These are phyloP conservation scores for Idaea dimidiata DNA, from an alignment of 2,888 invertebrate genomes.

Conservation along the genomic window DNA sequence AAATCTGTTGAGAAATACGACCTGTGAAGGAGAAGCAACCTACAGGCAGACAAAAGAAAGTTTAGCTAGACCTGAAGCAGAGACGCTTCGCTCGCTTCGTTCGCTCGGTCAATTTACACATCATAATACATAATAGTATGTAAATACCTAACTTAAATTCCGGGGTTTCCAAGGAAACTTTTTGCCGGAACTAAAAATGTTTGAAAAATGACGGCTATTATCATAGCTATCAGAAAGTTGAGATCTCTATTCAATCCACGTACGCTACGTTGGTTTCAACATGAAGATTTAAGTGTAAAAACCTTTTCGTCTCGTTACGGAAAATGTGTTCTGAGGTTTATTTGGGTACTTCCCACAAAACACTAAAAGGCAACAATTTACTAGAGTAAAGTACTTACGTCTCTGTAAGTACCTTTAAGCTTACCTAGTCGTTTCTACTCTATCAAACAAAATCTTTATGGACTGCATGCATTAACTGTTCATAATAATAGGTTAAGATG, in stretches of 20 bases:
- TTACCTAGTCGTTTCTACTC: not conserved
- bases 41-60: no score
- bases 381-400: not conserved
- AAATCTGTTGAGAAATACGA: no score
- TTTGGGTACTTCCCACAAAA: not conserved
- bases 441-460: not conserved
- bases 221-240: slow-evolving; percentile 1
- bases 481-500: no score
- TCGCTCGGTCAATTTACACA: no score
- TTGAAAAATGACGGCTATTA: not conserved
- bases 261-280: not conserved
- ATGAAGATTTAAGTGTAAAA: slow-evolving; percentile 1
- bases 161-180: not conserved
- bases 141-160: no score
- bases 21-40: no score
- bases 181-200: not conserved
- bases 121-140: no score
- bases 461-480: no score
- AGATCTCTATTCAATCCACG: not conserved
- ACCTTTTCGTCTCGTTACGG: slow-evolving; percentile 1
- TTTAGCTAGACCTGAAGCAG: no score
- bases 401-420: not conserved
- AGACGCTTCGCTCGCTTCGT: no score
- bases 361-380: not conserved
- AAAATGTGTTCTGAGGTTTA: not conserved